Conservation (phyloP, 35 echinoderm and acorn worm genomes). For the Hemicentrotus pulcherrimus region DNA sequence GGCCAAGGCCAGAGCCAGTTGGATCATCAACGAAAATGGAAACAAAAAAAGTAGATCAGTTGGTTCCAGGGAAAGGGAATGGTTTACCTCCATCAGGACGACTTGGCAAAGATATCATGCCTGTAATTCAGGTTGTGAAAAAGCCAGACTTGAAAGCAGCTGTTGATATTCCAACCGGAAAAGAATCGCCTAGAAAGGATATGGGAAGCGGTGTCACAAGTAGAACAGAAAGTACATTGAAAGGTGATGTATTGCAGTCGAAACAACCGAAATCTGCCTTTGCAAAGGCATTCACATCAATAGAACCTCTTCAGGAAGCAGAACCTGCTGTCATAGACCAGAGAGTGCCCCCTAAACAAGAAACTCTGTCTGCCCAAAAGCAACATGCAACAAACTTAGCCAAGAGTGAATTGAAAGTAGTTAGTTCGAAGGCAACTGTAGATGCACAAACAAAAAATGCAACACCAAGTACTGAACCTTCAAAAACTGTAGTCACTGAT, state of each 20-base stretch:
- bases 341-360: neutral
- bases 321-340: neutral
- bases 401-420: neutral
- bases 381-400: conserved; percentile 19
- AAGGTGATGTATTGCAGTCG: neutral
- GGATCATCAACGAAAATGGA: conserved; percentile 36
- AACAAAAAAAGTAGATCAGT: neutral
- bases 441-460: neutral
- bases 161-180: neutral
- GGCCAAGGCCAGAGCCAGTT: conserved; percentile 25
- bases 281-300: conserved; percentile 22
- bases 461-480: neutral
- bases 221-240: conserved; percentile 40
- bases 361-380: neutral
- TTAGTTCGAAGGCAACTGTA: neutral
- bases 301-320: neutral
- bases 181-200: conserved; percentile 14
- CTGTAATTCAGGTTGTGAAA: conserved; percentile 16
- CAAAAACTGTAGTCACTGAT: neutral
- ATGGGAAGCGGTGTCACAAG: neutral
- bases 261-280: conserved; percentile 2
- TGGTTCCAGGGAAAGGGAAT: conserved; percentile 4
- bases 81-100: conserved; percentile 18
- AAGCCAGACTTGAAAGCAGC: conserved; percentile 45
- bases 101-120: neutral